These are phyloP conservation scores for Heloderma charlesbogerti DNA, from an alignment of 2,113 vertebrate species.

Conservation along the genomic window DNA sequence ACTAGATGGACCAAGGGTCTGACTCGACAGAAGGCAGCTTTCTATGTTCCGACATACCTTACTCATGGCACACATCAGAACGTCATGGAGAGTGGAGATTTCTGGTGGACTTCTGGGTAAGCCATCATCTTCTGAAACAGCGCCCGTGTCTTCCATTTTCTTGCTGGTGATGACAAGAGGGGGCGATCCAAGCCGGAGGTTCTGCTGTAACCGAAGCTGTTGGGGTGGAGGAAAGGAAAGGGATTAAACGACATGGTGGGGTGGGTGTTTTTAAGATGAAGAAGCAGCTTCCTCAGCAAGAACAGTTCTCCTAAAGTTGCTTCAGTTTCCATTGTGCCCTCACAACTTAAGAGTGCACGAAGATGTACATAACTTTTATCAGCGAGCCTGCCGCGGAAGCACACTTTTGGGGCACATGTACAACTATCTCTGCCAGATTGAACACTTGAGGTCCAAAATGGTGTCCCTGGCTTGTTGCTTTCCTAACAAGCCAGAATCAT, in stretches of 20 bases:
- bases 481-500: too few species aligned
- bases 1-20: too few species aligned
- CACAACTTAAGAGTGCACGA: too few species aligned
- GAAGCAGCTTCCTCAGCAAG: not conserved
- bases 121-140: slow-evolving; percentile 82
- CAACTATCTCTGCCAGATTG: too few species aligned
- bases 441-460: too few species aligned
- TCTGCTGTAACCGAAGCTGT: slow-evolving; percentile 80
- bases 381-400: too few species aligned
- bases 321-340: not conserved
- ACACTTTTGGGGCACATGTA: too few species aligned
- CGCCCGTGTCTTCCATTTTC: slow-evolving; percentile 77
- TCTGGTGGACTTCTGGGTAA: slow-evolving; percentile 83
- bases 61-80: slow-evolving; percentile 57
- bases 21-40: too few species aligned
- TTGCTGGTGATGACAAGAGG: slow-evolving; percentile 75
- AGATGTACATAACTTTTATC: too few species aligned
- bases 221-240: not conserved
- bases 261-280: not conserved
- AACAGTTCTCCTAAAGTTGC: not conserved
- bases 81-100: slow-evolving; percentile 70
- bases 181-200: slow-evolving; percentile 81
- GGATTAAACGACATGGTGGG: not conserved
- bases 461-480: too few species aligned
- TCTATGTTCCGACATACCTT: slow-evolving; percentile 60